Evolutionary conservation across 2,888 invertebrate species (phyloP), one percentile per base, ranked within the genome.

Genomic region (Scaptomyza cyrtandrae): DNA sequence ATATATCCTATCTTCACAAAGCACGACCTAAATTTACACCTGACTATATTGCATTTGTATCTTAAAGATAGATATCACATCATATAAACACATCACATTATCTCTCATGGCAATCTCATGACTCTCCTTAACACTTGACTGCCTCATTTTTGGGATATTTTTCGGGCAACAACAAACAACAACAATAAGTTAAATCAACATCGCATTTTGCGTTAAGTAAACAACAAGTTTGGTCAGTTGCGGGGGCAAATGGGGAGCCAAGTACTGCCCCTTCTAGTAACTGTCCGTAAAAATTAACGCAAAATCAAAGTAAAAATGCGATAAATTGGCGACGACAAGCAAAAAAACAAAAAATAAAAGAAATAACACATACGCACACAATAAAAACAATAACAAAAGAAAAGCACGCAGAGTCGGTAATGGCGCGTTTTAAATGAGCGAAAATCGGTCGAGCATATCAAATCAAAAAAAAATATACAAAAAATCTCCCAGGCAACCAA

Each of bases 401-500:
- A n/a, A 46, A 31, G 37, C 3, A 24, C 6, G 33, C 56, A 66
- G 43, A 45, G 56, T 50, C 63, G 68, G 63, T 61, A 53, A 31
- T 65, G 58, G 75, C 70, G 80, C 83, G 83, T 72, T 85, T 80
- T 76, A 85, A 85, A 85, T 85, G 87, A 87, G 87, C 77, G 85
- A 87, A 86, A 87, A 84, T 88, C 86, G 86, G 78, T 88, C 84
- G 82, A 88, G 88, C 88, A 88, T 84, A 84, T 84, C 86, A 86
- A 88, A 86, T 86, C 88, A 80, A 86, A 86, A 86, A 24, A 24
- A 24, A 24, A 24, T 24, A n/a, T n/a, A n/a, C n/a, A n/a, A n/a
- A 87, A 86, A 19, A 87, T 81, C 81, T 74, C 78, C 73, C 80
- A 75, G 85, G 75, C 80, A 75, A 80, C 24, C 41, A 31, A 24